Conservation (phyloP, 2,888 invertebrate species). For the Mythimna ferrago region DNA sequence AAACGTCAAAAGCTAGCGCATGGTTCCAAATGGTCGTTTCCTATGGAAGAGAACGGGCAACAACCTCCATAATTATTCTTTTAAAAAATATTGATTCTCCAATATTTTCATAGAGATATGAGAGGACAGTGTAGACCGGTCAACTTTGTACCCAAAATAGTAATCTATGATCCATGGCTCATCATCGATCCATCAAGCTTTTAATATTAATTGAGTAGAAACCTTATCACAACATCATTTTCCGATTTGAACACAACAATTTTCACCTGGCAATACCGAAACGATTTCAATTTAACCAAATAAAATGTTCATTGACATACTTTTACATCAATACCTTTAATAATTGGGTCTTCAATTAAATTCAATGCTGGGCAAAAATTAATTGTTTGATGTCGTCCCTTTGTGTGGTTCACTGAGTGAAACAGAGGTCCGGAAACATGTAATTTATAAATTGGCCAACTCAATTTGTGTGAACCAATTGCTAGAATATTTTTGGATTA, state of each 20-base stretch:
- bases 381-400: slow-evolving; percentile 50
- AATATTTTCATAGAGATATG: too few relatives aligned
- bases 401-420: slow-evolving; percentile 44
- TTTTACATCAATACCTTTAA: slow-evolving; percentile 31
- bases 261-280: neutral
- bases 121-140: too few relatives aligned
- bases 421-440: slow-evolving; percentile 26
- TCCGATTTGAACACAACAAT: neutral
- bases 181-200: neutral
- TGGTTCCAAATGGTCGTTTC: too few relatives aligned
- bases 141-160: too few relatives aligned
- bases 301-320: slow-evolving; percentile 30
- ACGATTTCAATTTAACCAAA: slow-evolving; percentile 26
- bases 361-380: slow-evolving; percentile 47
- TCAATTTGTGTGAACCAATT: slow-evolving; percentile 30
- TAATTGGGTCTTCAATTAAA: slow-evolving; percentile 45
- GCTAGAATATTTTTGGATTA: slow-evolving; percentile 19
- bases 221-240: neutral
- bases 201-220: neutral
- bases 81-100: too few relatives aligned
- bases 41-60: too few relatives aligned
- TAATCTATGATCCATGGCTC: too few relatives aligned
- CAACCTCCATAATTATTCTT: too few relatives aligned
- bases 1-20: too few relatives aligned
- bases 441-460: slow-evolving; percentile 52